Percentiles rank a stretch among this genome's conserved stretches.
These are phyloP conservation scores for Megaceryle maxima DNA, from an alignment of 2,113 vertebrate genomes.

Conservation along the genomic window DNA sequence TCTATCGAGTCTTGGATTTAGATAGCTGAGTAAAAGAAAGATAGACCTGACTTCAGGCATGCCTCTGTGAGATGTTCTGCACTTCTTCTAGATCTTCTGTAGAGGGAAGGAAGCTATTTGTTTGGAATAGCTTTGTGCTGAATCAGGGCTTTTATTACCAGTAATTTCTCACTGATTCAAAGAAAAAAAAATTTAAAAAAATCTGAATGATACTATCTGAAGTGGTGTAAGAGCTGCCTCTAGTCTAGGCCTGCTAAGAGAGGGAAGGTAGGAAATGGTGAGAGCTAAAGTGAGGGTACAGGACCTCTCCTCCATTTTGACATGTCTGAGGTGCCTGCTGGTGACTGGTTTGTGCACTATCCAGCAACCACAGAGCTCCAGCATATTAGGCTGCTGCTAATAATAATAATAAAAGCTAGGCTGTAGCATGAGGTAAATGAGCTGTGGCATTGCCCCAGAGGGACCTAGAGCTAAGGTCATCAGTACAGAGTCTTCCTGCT, in stretches of 20 bases:
- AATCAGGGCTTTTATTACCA: background rate
- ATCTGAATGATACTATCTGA: background rate
- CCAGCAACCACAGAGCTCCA: background rate
- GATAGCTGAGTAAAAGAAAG: background rate
- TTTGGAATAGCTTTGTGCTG: background rate
- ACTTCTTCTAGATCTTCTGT: background rate
- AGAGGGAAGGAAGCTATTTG: background rate
- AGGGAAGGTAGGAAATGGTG: background rate
- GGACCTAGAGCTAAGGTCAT: background rate
- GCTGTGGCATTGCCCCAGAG: slow-evolving; percentile 38
- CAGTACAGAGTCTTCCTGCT: background rate
- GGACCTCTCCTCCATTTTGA: background rate
- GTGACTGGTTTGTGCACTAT: background rate
- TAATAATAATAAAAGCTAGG: background rate
- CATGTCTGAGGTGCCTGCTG: background rate
- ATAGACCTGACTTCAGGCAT: background rate
- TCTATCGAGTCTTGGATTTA: background rate
- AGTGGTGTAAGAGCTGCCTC: background rate
- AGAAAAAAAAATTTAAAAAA: background rate
- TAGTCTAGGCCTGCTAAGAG: background rate
- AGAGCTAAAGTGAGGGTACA: background rate
- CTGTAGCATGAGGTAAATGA: slow-evolving; percentile 37
- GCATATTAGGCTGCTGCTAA: background rate
- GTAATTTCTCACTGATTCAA: background rate
- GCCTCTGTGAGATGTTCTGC: background rate